Conservation (phyloP, 1,140 invertebrate species). For the Euschistus heros region DNA sequence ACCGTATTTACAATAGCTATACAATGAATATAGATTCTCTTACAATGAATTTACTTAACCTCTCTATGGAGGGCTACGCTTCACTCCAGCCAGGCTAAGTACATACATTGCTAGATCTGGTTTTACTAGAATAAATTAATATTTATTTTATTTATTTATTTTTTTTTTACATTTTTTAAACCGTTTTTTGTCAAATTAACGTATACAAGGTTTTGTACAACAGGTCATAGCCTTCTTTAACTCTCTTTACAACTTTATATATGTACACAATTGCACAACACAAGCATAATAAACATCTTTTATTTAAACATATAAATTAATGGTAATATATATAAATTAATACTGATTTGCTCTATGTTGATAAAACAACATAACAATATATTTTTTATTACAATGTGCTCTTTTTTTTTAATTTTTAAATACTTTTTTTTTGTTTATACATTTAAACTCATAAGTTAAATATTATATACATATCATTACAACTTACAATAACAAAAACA, state of each 20-base stretch:
- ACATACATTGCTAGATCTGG: no score
- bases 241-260: neutral
- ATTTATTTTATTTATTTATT: slow-evolving; percentile 12
- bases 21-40: slow-evolving; percentile 13
- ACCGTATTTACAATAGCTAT: slow-evolving; percentile 22
- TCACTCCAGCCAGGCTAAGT: neutral
- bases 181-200: slow-evolving; percentile 12
- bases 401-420: neutral
- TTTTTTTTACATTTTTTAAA: neutral
- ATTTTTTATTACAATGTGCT: neutral
- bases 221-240: neutral
- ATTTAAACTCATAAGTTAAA: slow-evolving; percentile 6
- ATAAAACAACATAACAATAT: slow-evolving; percentile 2
- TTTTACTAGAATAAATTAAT: slow-evolving; percentile 7
- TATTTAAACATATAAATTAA: slow-evolving; percentile 21
- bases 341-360: slow-evolving; percentile 19
- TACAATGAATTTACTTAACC: neutral
- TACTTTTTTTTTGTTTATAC: slow-evolving; percentile 6
- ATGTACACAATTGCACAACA: slow-evolving; percentile 15
- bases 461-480: neutral
- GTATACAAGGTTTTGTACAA: slow-evolving; percentile 13
- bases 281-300: neutral
- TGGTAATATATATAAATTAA: slow-evolving; percentile 24
- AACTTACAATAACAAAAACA: neutral
- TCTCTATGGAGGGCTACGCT: neutral